Evolutionary conservation across 2,888 invertebrate genomes (phyloP).

Genomic region (Caenorhabditis afra): DNA sequence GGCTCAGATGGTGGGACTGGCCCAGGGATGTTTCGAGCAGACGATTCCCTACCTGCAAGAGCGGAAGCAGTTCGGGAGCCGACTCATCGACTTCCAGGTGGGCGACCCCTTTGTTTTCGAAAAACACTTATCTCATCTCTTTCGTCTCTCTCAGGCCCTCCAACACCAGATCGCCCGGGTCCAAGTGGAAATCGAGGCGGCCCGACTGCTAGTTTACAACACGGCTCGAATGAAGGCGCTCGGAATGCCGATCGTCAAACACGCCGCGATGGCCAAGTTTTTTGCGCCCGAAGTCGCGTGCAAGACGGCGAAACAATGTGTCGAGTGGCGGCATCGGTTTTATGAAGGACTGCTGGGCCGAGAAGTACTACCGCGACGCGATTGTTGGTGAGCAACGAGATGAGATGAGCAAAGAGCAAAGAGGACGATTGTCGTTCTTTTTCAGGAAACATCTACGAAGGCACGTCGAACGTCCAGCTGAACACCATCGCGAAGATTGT

Average conservation of each 20-base stretch:
- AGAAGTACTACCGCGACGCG: conserved; percentile 94
- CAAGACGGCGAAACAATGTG: conserved; percentile 83
- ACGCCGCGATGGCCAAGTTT: conserved; percentile 97
- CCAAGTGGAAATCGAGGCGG: conserved; percentile 91
- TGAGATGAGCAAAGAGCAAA: no score
- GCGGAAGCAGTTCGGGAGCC: conserved; percentile 93
- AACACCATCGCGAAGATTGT: conserved; percentile 95
- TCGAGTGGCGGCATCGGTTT: conserved; percentile 98
- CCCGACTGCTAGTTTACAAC: conserved; percentile 93
- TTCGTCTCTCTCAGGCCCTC: conserved; percentile 86
- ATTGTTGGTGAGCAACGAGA: conserved; percentile 87
- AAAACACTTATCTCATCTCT: no score
- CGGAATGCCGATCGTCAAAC: conserved; percentile 89
- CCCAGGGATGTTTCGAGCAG: conserved; percentile 94
- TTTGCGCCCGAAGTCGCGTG: conserved; percentile 85
- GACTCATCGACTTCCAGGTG: conserved; percentile 92
- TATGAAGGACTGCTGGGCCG: conserved; percentile 94
- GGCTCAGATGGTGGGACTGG: conserved; percentile 89
- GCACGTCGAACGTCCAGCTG: conserved; percentile 96
- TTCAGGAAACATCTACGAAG: conserved; percentile 88
- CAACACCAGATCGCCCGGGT: conserved; percentile 95
- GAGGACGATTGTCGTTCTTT: no score
- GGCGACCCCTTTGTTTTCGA: no score
- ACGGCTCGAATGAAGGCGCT: conserved; percentile 92
- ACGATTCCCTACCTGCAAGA: conserved; percentile 96